A percentile compares a stretch with the other conserved stretches of the same genome.
Evolutionary conservation across 2,888 invertebrate species (phyloP).

Genomic region (Pandemis heparana): DNA sequence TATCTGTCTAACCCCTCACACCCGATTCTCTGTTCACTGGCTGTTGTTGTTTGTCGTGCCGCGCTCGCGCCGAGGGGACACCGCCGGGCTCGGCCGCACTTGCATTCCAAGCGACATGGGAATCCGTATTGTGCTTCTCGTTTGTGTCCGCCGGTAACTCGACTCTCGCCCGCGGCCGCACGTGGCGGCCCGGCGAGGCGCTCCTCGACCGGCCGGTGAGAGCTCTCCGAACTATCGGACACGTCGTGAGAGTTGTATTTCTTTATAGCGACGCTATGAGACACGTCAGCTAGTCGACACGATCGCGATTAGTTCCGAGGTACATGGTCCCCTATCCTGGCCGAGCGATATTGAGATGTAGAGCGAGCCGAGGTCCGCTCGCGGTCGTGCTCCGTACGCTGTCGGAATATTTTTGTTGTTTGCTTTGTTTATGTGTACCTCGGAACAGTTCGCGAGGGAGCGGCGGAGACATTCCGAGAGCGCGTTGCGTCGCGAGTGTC

Average conservation of each 20-base stretch:
- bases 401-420: conserved; percentile 78
- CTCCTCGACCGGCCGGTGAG: conserved; percentile 48
- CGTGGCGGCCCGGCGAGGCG: conserved; percentile 49
- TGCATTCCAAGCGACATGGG: conserved; percentile 87
- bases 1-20: conserved; percentile 73
- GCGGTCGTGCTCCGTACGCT: conserved; percentile 70
- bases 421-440: conserved; percentile 85
- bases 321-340: conserved; percentile 85
- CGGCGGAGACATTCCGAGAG: conserved; percentile 59
- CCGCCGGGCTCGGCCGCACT: conserved; percentile 75
- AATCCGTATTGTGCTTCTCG: conserved; percentile 73
- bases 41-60: conserved; percentile 70
- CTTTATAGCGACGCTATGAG: conserved; percentile 66
- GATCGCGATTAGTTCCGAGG: conserved; percentile 85
- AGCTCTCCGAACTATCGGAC: conserved; percentile 55
- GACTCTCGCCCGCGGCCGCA: conserved; percentile 50
- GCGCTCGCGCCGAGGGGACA: conserved; percentile 66
- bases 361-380: conserved; percentile 81
- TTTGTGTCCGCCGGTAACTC: conserved; percentile 59
- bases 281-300: conserved; percentile 70
- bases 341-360: conserved; percentile 86
- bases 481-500: conserved; percentile 36
- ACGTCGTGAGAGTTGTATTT: conserved; percentile 63
- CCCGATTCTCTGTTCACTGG: conserved; percentile 69
- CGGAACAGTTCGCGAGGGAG: conserved; percentile 82